Base-by-base conservation (phyloP, 2,113 vertebrate species). In the Ptychochromis oligacanthus region DNA sequence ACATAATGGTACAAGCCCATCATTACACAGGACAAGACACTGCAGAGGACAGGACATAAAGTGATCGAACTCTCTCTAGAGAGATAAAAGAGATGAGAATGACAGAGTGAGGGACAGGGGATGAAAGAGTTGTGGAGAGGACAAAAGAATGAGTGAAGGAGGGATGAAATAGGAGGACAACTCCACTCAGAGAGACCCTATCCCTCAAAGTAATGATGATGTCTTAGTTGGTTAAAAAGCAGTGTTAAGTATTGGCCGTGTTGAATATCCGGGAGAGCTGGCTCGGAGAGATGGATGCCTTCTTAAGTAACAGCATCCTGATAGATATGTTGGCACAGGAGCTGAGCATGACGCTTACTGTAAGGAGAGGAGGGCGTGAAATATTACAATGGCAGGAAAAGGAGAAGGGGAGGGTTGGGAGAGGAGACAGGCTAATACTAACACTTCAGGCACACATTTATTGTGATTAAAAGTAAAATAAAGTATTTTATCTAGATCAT, bases 191-290 rank as follows among this genome's bases (percentile, higher is more conserved):
- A 88, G 79, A 93, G 85, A 90, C 43, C 86, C 92, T 86, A 95
- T 95, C 93, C 75, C 87, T 96, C 94, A 94, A 94, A 95, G 93
- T 95, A 95, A 95, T 95, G 93, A 95, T 93, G 90, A 94, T 93
- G 90, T 94, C 86, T 89, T 93, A 95, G 95, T 95, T 95, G 94
- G 94, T 96, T 96, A 95, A 96, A 96, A 95, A 95, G 93, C 93
- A 88, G 89, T 92, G 89, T 87, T 91, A 83, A 88, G 88, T 93
- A 93, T 92, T 86, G 93, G 87, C 78, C 46, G 49, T 82, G 91
- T 83, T 90, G 89, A 87, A 86, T 85, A 92, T 93, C 91, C 18
- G 80, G 26, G 65, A 65, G 77, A 84, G 84, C 80, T 52, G 89
- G 86, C 79, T 64, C 43, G 5, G 61, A 81, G 90, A 92, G 93